These are phyloP conservation scores for Asteroscopus sphinx DNA, from an alignment of 2,888 invertebrate genomes.

Conservation along the genomic window DNA sequence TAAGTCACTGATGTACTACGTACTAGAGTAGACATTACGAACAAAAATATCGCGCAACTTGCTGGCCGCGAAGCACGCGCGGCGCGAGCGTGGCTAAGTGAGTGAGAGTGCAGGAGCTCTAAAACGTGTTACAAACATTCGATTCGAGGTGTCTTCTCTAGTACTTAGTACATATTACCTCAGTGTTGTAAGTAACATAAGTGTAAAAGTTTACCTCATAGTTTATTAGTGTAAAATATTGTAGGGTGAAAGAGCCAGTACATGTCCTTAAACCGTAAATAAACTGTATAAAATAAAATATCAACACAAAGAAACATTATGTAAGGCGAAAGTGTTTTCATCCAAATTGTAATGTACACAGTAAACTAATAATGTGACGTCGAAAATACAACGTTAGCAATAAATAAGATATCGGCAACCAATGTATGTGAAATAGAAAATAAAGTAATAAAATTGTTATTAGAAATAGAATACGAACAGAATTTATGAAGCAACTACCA, in stretches of 20 bases:
- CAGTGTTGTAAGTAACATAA: slow-evolving; percentile 22
- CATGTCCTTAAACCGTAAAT: slow-evolving; percentile 22
- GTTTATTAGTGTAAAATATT: slow-evolving; percentile 33
- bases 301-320: slow-evolving; percentile 1
- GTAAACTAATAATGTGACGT: slow-evolving; percentile 22
- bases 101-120: too few relatives aligned
- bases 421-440: slow-evolving; percentile 20
- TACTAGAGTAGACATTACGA: too few relatives aligned
- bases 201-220: slow-evolving; percentile 55
- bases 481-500: slow-evolving; percentile 17
- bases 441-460: slow-evolving; percentile 2
- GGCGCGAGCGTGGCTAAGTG: too few relatives aligned
- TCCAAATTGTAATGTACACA: slow-evolving; percentile 42
- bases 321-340: slow-evolving; percentile 36
- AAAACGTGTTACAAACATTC: too few relatives aligned
- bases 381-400: slow-evolving; percentile 12
- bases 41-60: too few relatives aligned
- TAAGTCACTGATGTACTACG: too few relatives aligned
- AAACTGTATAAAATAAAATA: slow-evolving; percentile 16
- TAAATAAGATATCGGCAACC: slow-evolving; percentile 15
- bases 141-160: too few relatives aligned
- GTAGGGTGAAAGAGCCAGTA: slow-evolving; percentile 42
- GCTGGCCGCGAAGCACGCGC: too few relatives aligned
- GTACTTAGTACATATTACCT: too few relatives aligned
- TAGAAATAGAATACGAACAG: slow-evolving; percentile 7